Percentiles rank a stretch among this genome's conserved stretches.
Conservation (phyloP, 2,888 invertebrate genomes). For the Ennomos erosarius region DNA sequence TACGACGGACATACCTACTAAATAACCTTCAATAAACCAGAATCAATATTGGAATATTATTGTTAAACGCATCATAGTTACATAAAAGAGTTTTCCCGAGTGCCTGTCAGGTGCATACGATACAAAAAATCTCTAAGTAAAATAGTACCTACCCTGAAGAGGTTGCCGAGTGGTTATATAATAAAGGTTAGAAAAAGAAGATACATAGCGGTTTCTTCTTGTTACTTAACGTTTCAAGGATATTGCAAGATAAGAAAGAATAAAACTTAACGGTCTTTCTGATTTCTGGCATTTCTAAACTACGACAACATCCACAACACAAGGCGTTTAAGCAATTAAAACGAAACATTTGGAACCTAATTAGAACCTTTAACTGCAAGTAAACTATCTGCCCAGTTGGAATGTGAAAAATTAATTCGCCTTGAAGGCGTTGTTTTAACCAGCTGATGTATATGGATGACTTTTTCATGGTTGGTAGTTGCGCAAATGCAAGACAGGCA, state of each 20-base stretch:
- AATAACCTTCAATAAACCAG: conserved; percentile 7
- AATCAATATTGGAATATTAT: not conserved
- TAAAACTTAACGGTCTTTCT: not conserved
- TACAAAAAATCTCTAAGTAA: too few species aligned
- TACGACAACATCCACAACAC: too few species aligned
- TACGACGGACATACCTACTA: too few species aligned
- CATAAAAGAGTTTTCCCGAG: not conserved
- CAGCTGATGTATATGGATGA: conserved; percentile 54
- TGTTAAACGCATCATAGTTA: not conserved
- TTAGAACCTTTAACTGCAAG: not conserved
- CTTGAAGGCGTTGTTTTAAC: conserved; percentile 49
- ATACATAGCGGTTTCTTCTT: too few species aligned
- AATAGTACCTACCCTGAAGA: too few species aligned
- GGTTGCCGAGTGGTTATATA: too few species aligned
- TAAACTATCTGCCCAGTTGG: conserved; percentile 31
- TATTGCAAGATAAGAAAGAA: not conserved
- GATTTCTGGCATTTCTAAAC: too few species aligned
- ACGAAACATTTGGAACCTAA: not conserved
- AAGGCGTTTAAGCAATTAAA: too few species aligned
- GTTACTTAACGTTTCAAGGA: too few species aligned
- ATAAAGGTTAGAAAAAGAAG: too few species aligned
- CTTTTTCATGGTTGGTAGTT: conserved; percentile 59
- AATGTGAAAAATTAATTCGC: conserved; percentile 48
- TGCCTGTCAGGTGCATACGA: too few species aligned
- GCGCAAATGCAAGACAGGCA: conserved; percentile 52